Percentiles rank a stretch among this genome's conserved stretches.
phyloP scores from a whole-genome alignment of 2,797 vertebrate genomes.

The Cuculus canorus region DNA sequence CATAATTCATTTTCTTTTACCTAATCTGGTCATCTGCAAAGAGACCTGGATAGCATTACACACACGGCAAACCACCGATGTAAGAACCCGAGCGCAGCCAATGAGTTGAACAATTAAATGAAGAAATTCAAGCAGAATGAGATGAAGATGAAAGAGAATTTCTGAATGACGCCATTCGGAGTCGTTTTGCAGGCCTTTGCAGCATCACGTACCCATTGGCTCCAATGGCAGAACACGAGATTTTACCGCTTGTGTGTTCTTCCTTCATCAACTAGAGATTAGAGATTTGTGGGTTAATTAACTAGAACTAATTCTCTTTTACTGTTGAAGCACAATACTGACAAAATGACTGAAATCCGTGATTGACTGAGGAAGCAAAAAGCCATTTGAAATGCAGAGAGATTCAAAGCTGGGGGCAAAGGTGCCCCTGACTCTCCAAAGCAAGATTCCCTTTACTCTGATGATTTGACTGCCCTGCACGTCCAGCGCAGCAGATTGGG shows the following conservation, averaged over 20 bases:
- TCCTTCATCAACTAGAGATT: not conserved
- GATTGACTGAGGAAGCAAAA: not conserved
- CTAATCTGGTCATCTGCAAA: slow-evolving; percentile 50
- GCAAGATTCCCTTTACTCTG: not conserved
- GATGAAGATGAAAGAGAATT: slow-evolving; percentile 20
- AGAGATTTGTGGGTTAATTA: not conserved
- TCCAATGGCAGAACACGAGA: not conserved
- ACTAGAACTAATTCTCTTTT: not conserved
- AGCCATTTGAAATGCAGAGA: not conserved
- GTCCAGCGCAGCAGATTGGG: not conserved
- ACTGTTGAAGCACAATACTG: not conserved
- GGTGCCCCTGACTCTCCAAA: not conserved
- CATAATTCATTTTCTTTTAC: slow-evolving; percentile 58
- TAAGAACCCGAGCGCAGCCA: not conserved
- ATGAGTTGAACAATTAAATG: not conserved
- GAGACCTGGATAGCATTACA: not conserved
- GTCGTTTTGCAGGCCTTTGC: not conserved
- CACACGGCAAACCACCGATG: not conserved
- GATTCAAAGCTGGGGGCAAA: not conserved
- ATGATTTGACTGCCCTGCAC: not conserved
- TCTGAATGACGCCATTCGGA: not conserved
- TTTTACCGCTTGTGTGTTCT: not conserved
- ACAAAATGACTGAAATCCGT: not conserved
- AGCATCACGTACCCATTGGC: not conserved
- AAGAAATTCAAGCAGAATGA: slow-evolving; percentile 39